Evolutionary conservation across 2,888 invertebrate genomes (phyloP).

Genomic region (Cremastinae sp.): DNA sequence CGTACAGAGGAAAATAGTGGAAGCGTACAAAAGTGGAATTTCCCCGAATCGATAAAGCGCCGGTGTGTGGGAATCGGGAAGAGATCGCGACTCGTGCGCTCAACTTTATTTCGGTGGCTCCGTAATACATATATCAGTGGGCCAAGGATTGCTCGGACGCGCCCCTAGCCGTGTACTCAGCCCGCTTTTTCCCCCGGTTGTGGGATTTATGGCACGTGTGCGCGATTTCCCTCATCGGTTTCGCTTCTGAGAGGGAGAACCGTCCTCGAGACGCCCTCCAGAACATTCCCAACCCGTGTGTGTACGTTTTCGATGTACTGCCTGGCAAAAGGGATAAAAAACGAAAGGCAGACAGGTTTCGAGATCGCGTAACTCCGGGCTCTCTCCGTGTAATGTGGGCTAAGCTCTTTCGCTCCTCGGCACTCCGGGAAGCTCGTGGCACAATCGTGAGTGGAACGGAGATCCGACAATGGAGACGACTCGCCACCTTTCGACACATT

Average conservation of each 20-base stretch:
- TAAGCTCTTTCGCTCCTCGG: too few species aligned
- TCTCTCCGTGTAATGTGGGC: too few species aligned
- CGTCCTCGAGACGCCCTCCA: conserved; percentile 38
- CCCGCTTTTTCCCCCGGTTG: conserved; percentile 17
- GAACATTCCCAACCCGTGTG: conserved; percentile 11
- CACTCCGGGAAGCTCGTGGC: too few species aligned
- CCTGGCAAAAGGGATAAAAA: too few species aligned
- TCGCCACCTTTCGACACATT: too few species aligned
- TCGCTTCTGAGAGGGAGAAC: conserved; percentile 50
- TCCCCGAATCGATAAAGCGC: conserved; percentile 48
- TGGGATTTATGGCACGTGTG: conserved; percentile 61
- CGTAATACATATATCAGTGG: neutral
- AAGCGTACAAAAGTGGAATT: conserved; percentile 20
- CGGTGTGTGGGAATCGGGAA: conserved; percentile 41
- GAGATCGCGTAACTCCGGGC: too few species aligned
- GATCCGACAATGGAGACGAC: too few species aligned
- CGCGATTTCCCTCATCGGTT: conserved; percentile 54
- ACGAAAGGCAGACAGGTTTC: too few species aligned
- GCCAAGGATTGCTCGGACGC: neutral
- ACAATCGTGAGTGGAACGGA: too few species aligned
- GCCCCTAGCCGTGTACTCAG: neutral
- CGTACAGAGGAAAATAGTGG: neutral
- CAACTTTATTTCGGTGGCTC: conserved; percentile 45
- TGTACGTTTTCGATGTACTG: too few species aligned
- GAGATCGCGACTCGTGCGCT: conserved; percentile 21